Evolutionary conservation across 2,113 vertebrate genomes (phyloP), one percentile per base, ranked within the genome.

Genomic region (Menidia beryllina): DNA sequence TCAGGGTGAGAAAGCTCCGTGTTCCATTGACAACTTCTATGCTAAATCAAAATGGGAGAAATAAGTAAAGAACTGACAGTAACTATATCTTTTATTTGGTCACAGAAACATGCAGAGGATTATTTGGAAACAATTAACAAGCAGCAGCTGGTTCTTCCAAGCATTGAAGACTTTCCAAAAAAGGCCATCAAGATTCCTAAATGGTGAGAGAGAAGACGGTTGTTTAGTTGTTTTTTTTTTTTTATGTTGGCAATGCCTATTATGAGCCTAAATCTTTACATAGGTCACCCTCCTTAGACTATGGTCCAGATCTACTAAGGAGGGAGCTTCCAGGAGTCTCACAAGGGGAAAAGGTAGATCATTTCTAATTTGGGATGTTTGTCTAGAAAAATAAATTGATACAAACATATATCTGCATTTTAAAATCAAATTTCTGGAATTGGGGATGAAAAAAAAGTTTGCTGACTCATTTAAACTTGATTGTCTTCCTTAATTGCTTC

Each of bases 101-200:
- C 48, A 68, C 89, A 98, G 96, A 95, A 91, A 54, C 91, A 90
- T 7, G 74, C 92, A 36, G 95, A 94, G 23, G 92, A 93, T 62
- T 93, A 92, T 86, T 85, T 95, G 50, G 93, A 83, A 84, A 50
- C 78, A 65, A 24, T 89, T 56, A 93, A 85, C 67, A 92, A 85
- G n/a, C 90, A 90, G 30, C 82, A 91, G 21, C 82, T 94, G 84
- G 92, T 89, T 27, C 77, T 93, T 85, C 91, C 93, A 38, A 48
- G 56, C 72, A 55, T 91, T 72, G 79, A 67, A 52, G 77, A 89
- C 43, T 43, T 80, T 53, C 84, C 70, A 24, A 77, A 78, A 55
- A 79, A 67, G 51, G 67, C 20, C 21, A 14, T 34, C 3, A 83
- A 84, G 43, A 69, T 76, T 81, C 77, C 79, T n/a, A 88, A 73